phyloP scores from a whole-genome alignment of 2,113 vertebrate genomes.

The Urocolius indicus region DNA sequence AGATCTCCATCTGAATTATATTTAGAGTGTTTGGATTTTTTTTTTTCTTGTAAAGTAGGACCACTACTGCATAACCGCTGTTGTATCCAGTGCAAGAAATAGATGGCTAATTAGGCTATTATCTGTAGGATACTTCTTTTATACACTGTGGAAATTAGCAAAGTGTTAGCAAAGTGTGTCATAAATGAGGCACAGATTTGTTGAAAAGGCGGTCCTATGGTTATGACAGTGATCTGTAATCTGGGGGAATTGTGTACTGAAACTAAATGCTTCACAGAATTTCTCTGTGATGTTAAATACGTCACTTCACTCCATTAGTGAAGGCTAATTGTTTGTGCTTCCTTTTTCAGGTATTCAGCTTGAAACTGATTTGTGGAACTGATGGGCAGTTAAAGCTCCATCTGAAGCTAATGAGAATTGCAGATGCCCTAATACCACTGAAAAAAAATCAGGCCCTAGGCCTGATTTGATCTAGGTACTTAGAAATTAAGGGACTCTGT shows the following conservation, averaged over 20 bases:
- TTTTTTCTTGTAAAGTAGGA: neutral
- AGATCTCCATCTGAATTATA: neutral
- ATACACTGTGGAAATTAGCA: conserved; percentile 37
- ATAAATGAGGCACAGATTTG: neutral
- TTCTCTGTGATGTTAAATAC: conserved; percentile 5
- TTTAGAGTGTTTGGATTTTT: neutral
- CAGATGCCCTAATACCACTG: neutral
- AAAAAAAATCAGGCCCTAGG: conserved; percentile 31
- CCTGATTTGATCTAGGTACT: conserved; percentile 16
- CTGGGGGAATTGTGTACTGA: neutral
- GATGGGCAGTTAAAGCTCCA: conserved; percentile 5
- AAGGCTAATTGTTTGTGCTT: conserved; percentile 7
- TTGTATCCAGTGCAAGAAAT: conserved; percentile 33
- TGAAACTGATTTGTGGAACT: conserved; percentile 35
- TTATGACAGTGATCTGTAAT: neutral
- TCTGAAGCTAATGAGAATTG: conserved; percentile 24
- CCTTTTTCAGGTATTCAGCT: conserved; percentile 18
- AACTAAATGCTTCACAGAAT: neutral
- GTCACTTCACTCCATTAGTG: neutral
- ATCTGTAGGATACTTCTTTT: conserved; percentile 32
- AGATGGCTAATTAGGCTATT: conserved; percentile 60
- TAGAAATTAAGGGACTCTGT: neutral
- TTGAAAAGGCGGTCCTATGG: neutral
- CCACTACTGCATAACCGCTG: neutral
- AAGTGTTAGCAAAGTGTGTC: conserved; percentile 41